Conservation (phyloP, 2,888 invertebrate species). For the Amblyteles armatorius region DNA sequence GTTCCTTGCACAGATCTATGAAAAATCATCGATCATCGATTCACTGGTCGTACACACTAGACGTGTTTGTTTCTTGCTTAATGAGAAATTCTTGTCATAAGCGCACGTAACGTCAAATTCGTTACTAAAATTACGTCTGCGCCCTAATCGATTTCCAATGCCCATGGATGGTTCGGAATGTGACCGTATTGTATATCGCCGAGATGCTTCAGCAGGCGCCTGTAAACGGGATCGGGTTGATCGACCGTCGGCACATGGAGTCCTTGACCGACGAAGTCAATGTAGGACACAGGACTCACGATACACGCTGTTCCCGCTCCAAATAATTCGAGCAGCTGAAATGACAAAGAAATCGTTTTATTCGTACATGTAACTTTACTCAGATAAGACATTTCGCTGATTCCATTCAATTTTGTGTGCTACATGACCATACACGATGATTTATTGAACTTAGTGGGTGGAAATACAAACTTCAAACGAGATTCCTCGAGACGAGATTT, state of each 20-base stretch:
- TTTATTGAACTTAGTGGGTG: background rate
- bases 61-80: background rate
- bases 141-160: slow-evolving; percentile 87
- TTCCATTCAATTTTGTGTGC: background rate
- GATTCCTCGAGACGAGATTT: too few species aligned
- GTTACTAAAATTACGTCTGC: slow-evolving; percentile 4
- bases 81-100: slow-evolving; percentile 13
- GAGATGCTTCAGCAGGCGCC: slow-evolving; percentile 91
- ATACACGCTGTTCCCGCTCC: slow-evolving; percentile 99
- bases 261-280: slow-evolving; percentile 91
- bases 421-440: background rate
- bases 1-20: background rate
- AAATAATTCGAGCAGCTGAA: slow-evolving; percentile 97
- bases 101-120: background rate
- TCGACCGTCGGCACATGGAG: slow-evolving; percentile 91
- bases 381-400: background rate
- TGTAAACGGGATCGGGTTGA: slow-evolving; percentile 90
- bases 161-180: slow-evolving; percentile 92
- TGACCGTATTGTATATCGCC: slow-evolving; percentile 96
- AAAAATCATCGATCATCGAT: slow-evolving; percentile 5
- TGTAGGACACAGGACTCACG: slow-evolving; percentile 95
- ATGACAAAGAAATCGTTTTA: slow-evolving; percentile 70
- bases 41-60: background rate
- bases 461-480: background rate
- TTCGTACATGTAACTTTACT: background rate